Evolutionary conservation across 2,888 invertebrate genomes (phyloP).

Genomic region (Proisotoma minuta): DNA sequence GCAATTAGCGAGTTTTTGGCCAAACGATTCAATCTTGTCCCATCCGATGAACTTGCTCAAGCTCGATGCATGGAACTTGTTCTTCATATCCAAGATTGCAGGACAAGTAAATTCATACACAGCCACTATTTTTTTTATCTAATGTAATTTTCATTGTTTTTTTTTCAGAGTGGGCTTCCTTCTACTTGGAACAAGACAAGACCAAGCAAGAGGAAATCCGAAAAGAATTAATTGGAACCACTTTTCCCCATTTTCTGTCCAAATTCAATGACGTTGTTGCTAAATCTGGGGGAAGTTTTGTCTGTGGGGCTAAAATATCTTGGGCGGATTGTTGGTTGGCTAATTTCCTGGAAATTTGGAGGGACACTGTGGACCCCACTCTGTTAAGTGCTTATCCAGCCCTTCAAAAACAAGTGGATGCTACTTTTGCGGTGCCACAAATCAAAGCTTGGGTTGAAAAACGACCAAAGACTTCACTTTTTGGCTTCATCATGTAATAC

Average conservation of each 20-base stretch:
- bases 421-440: conserved; percentile 20
- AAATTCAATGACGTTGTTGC: conserved; percentile 24
- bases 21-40: conserved; percentile 55
- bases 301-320: conserved; percentile 22
- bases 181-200: conserved; percentile 20
- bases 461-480: conserved; percentile 7
- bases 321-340: conserved; percentile 32
- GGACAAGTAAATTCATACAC: conserved; percentile 53
- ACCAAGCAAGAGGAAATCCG: conserved; percentile 15
- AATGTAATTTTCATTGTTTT: not conserved
- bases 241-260: conserved; percentile 19
- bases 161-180: conserved; percentile 19
- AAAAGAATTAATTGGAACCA: conserved; percentile 13
- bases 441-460: conserved; percentile 28
- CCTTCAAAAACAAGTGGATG: conserved; percentile 15
- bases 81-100: conserved; percentile 57
- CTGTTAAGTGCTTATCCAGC: conserved; percentile 23
- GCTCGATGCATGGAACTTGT: conserved; percentile 58
- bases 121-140: not conserved
- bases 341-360: conserved; percentile 23
- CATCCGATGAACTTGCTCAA: conserved; percentile 57
- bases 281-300: conserved; percentile 23
- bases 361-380: conserved; percentile 11
- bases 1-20: conserved; percentile 59
- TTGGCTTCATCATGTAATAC: conserved; percentile 19